Base-by-base conservation (phyloP, 64 coral and sea anemone genomes). In the Dendronephthya gigantea region DNA sequence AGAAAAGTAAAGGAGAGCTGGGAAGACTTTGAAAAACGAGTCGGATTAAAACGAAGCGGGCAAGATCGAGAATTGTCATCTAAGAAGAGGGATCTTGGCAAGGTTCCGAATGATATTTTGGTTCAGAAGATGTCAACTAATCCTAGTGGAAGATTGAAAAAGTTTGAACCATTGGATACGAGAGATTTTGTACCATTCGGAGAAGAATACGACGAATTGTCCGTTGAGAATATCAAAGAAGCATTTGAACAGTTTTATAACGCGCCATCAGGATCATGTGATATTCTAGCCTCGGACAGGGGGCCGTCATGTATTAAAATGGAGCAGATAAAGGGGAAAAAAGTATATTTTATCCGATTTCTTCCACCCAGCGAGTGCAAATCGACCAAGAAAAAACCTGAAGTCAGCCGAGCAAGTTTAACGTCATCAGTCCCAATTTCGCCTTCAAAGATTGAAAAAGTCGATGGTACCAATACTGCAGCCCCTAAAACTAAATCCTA, bases 231-330 rank as follows among this genome's bases (percentile, higher is more conserved):
- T 79, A 79, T 86, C 4, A 89, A 89, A 55, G 86, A 89, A 82
- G 87, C 91, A 7, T 91, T 83, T 66, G 72, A 89, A 22, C 39
- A 30, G 17, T 87, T 56, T 70, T 87, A 84, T 76, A 52, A 87
- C 0, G 76, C 84, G 6, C 91, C 81, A 62, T 17, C 55, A n/a
- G 70, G 90, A 27, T 85, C 90, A 11, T 92, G 90, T 39, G 90
- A 84, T 82, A 83, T 92, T 39, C 50, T 91, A 37, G 90, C 82
- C 25, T 91, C 85, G n/a, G 66, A 88, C 39, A 88, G 90, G 30
- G 90, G 90, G 31, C 87, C 83, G 11, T 88, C 90, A 15, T 86
- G 86, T 72, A 85, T 86, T 32, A 81, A 92, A 50, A 82, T 89
- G 40, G 86, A 86, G 83, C 83, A 92, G 40, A 59, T 92, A 2